Evolutionary conservation across 53 echinoderm and acorn worm species (phyloP), one percentile per base, ranked within the genome.

Genomic region (Holothuria scabra): DNA sequence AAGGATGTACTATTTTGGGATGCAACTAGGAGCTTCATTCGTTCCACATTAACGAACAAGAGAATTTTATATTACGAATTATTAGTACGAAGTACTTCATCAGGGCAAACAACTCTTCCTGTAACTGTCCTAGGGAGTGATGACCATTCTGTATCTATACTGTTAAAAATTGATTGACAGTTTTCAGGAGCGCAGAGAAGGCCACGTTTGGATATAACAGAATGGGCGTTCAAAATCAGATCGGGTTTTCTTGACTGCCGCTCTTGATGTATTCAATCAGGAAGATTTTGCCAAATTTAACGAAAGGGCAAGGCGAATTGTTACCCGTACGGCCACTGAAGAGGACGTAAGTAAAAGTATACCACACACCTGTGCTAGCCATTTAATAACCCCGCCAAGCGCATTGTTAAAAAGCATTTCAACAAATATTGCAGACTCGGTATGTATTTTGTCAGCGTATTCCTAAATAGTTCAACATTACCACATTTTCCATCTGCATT

Each of bases 21-120:
- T 12, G 75, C 75, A 18, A 74, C 75, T 21, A 52, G 75, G 25
- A 28, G 75, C 22, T 74, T 48, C 26, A 24, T 74, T 28, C 48
- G 49, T 10, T 49, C 75, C 5, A 24, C 75, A 48, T 49, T 74
- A 21, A 49, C 75, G 4, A n/a, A 8, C 35, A 74, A 74, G 22
- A 46, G 75, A 74, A 74, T 74, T 37, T 48, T 74, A 41, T 52
- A 74, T 41, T 74, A 74, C 26, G 75, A 74, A n/a, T 21, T 74
- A 52, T 74, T 10, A 7, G 44, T 74, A 21, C 44, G 75, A 25
- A 74, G 75, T 74, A n/a, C 5, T 21, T 46, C 20, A n/a, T 13
- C 46, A 16, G 10, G 75, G 9, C 12, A 52, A 74, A 74, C 75
- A 22, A 74, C 75, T 10, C 75, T 74, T 9, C 75, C 56, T 21